Conservation (phyloP, 2,797 vertebrate species). For the Tragopan temminckii region DNA sequence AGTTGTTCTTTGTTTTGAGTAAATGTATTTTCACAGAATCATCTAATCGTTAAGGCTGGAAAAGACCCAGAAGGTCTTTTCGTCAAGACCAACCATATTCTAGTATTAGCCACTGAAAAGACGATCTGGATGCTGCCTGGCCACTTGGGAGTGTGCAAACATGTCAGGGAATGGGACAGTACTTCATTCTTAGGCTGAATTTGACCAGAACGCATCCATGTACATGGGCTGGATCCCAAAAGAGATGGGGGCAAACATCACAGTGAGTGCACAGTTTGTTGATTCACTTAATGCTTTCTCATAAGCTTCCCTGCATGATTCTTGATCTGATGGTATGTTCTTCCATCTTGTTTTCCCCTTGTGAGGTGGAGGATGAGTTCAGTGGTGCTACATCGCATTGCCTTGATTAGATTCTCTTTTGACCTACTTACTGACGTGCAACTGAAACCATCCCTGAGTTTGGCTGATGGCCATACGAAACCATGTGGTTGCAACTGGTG, state of each 20-base stretch:
- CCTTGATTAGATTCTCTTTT: neutral
- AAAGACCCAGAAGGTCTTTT: neutral
- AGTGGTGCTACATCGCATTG: neutral
- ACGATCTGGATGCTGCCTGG: neutral
- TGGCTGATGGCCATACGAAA: slow-evolving; percentile 36
- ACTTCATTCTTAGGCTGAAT: neutral
- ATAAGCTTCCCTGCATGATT: neutral
- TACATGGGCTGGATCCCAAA: neutral
- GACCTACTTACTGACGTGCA: neutral
- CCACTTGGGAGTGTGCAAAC: rapidly evolving
- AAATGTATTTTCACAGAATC: neutral
- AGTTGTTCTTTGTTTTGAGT: neutral
- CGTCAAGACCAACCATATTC: neutral
- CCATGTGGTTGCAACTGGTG: neutral
- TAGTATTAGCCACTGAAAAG: neutral
- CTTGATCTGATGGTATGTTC: neutral
- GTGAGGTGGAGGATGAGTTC: neutral
- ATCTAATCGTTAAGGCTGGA: neutral
- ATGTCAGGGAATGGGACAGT: neutral
- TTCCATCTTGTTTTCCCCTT: neutral
- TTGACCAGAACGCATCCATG: neutral
- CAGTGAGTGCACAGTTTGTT: neutral
- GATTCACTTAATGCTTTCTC: neutral
- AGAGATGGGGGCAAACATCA: neutral
- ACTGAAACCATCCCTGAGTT: neutral